A percentile compares a stretch with the other conserved stretches of the same genome.
These are phyloP conservation scores for Himalopsyche anomala DNA, from an alignment of 2,888 invertebrate species.

Conservation along the genomic window DNA sequence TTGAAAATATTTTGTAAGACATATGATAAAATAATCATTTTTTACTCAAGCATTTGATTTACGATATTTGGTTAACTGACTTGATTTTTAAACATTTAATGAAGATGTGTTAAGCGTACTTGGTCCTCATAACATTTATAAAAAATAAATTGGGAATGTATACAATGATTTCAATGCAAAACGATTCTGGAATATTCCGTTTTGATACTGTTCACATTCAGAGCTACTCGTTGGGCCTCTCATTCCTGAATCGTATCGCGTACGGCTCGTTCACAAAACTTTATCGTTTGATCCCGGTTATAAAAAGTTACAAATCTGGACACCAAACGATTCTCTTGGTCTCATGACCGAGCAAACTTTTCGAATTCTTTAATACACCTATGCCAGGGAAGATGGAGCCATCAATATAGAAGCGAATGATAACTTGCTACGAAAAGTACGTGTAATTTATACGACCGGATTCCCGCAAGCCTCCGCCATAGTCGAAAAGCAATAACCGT, in stretches of 20 bases:
- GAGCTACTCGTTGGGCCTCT: conserved; percentile 47
- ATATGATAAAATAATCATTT: too few species aligned
- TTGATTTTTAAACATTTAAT: too few species aligned
- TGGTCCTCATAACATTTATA: too few species aligned
- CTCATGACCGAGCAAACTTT: conserved; percentile 35
- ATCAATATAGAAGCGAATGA: conserved; percentile 48
- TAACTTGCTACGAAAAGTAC: conserved; percentile 61
- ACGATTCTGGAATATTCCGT: background rate
- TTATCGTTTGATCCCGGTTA: conserved; percentile 64
- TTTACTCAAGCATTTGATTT: too few species aligned
- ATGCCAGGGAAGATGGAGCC: conserved; percentile 28
- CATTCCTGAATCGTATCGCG: conserved; percentile 65
- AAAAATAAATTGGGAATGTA: background rate
- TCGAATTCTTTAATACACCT: conserved; percentile 50
- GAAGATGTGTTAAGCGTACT: too few species aligned
- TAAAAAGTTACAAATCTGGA: conserved; percentile 66
- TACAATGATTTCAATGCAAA: background rate
- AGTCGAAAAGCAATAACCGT: conserved; percentile 66
- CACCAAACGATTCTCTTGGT: conserved; percentile 41
- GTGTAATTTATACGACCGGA: conserved; percentile 65
- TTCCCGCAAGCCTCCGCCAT: conserved; percentile 50
- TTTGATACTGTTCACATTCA: conserved; percentile 30
- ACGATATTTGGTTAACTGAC: too few species aligned
- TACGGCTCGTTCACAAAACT: conserved; percentile 64
- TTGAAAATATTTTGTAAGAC: too few species aligned